Base-by-base conservation (phyloP, 2,113 vertebrate species). In the Zapus hudsonius region DNA sequence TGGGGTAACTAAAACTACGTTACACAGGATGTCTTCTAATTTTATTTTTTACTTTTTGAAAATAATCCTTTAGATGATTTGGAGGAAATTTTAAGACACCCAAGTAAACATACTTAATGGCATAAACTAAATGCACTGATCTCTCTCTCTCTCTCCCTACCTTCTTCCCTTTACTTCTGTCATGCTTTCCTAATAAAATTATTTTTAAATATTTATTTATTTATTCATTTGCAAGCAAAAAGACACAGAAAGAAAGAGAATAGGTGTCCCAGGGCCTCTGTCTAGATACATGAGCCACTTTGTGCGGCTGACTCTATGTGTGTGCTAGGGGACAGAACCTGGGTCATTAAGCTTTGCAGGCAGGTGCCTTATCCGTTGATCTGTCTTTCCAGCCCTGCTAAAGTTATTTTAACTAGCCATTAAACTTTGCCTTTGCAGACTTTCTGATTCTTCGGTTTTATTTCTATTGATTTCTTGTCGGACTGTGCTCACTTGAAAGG, bases 91-190 rank as follows among this genome's bases (percentile, higher is more conserved):
- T 31, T n/a, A 85, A 11, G 38, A 83, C 36, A 5, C 7, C 23
- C 40, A 81, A 55, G 55, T 17, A 0, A 61, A 67, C 29, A 73
- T 63, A 63, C 29, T 57, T 42, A 7, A 22, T 38, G 20, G 27
- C 73, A n/a, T 8, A 19, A 33, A 9, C 40, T 47, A 47, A 75
- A 2, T 31, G 16, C 3, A 9, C 23, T 78, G 7, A 29, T 12
- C 0, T 12, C 0, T 4, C 4, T 19, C 25, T 29, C 36, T 57
- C 10, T 38, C 47, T 20, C 13, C 2, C 0, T 11, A 20, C 23
- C 23, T 33, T 29, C 20, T 22, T n/a, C 42, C 42, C n/a, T 42
- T 38, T 13, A 27, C 5, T 0, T 6, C 16, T 66, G 20, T 44
- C 55, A 13, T 22, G 7, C 1, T 42, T 11, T 31, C 10, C 23